Evolutionary conservation across 2,797 vertebrate genomes (phyloP).

Genomic region (Poecilia wingei): DNA sequence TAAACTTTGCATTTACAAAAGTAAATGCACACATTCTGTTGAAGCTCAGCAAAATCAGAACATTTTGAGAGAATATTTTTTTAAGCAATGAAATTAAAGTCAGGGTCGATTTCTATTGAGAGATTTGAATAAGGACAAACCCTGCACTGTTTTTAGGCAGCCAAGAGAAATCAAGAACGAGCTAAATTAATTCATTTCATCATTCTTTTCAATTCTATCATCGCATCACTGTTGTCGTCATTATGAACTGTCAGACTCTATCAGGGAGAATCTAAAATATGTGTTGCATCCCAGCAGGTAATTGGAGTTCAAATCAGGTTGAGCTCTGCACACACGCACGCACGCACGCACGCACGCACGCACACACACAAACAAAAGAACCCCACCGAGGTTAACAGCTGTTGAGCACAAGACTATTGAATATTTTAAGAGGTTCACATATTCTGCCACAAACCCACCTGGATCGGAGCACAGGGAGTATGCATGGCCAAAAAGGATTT

Average conservation of each 20-base stretch:
- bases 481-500: neutral
- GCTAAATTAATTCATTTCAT: neutral
- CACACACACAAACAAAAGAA: neutral
- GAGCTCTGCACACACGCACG: neutral
- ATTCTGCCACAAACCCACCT: neutral
- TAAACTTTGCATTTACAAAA: neutral
- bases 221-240: neutral
- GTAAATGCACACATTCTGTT: neutral
- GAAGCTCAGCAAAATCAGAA: neutral
- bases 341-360: neutral
- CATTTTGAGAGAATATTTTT: neutral
- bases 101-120: neutral
- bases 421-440: neutral
- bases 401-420: neutral
- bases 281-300: conserved; percentile 40
- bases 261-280: conserved; percentile 47
- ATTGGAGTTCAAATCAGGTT: conserved; percentile 32
- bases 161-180: neutral
- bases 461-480: neutral
- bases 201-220: neutral
- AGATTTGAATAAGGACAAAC: neutral
- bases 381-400: neutral
- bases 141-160: neutral
- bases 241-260: conserved; percentile 14
- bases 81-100: neutral